Conservation (phyloP, 2,888 invertebrate species). For the Drosophila buzzatii region DNA sequence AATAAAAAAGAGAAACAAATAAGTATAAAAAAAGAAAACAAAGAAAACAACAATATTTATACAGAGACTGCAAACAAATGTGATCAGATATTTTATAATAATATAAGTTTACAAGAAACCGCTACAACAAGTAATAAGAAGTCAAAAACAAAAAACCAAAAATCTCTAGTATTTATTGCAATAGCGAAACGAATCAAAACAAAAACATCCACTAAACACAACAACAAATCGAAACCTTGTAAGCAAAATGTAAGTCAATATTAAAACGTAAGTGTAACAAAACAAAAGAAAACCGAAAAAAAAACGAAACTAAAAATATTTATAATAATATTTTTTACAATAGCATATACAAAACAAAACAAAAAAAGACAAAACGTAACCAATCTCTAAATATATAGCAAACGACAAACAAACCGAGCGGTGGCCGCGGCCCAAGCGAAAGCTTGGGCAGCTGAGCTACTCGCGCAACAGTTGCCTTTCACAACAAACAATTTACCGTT, state of each 20-base stretch:
- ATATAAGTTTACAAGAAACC: slow-evolving; percentile 83
- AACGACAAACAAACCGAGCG: slow-evolving; percentile 77
- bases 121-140: slow-evolving; percentile 56
- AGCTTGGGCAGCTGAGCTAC: slow-evolving; percentile 50
- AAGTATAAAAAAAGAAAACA: slow-evolving; percentile 22
- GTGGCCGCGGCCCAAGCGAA: slow-evolving; percentile 39
- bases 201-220: slow-evolving; percentile 51
- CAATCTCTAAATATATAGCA: slow-evolving; percentile 75
- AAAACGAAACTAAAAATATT: slow-evolving; percentile 63
- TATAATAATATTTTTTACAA: slow-evolving; percentile 80
- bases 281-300: slow-evolving; percentile 34
- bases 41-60: slow-evolving; percentile 78
- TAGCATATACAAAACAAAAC: slow-evolving; percentile 71
- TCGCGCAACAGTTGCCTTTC: slow-evolving; percentile 76
- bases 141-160: slow-evolving; percentile 48
- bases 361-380: slow-evolving; percentile 57
- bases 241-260: slow-evolving; percentile 65
- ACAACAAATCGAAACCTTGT: slow-evolving; percentile 61
- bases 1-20: not conserved
- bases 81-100: slow-evolving; percentile 85
- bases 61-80: slow-evolving; percentile 86
- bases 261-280: slow-evolving; percentile 56
- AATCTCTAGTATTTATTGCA: slow-evolving; percentile 63
- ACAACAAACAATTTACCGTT: slow-evolving; percentile 81
- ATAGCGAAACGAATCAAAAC: slow-evolving; percentile 67